Percentiles rank a stretch among this genome's conserved stretches.
Evolutionary conservation across 2,797 vertebrate genomes (phyloP).

Genomic region (Enteromius mattozi): DNA sequence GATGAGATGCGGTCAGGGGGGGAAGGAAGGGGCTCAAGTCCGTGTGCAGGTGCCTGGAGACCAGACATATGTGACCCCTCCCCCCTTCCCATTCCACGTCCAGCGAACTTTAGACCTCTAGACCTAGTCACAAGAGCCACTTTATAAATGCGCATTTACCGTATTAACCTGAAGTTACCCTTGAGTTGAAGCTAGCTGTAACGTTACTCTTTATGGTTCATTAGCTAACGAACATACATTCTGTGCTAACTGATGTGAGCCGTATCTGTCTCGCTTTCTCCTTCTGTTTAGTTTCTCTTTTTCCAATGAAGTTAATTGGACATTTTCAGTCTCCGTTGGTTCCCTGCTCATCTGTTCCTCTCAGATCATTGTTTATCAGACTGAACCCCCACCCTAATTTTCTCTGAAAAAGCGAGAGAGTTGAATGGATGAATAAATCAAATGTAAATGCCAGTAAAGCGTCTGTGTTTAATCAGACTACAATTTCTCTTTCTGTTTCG

Average conservation of each 20-base stretch:
- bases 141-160: conserved; percentile 23
- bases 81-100: conserved; percentile 31
- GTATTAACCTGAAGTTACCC: conserved; percentile 35
- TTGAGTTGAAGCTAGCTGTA: conserved; percentile 34
- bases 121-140: conserved; percentile 11
- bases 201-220: conserved; percentile 53
- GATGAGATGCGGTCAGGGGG: conserved; percentile 45
- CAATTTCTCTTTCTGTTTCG: conserved; percentile 20
- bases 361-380: conserved; percentile 32
- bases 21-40: conserved; percentile 46
- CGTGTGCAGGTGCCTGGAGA: conserved; percentile 57
- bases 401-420: conserved; percentile 1
- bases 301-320: conserved; percentile 23
- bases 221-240: conserved; percentile 48
- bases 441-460: conserved; percentile 44
- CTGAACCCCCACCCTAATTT: not conserved
- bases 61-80: conserved; percentile 47
- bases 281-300: conserved; percentile 14
- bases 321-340: conserved; percentile 12
- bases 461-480: conserved; percentile 50
- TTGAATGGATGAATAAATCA: conserved; percentile 39
- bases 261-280: not conserved
- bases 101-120: conserved; percentile 55
- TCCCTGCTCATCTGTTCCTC: conserved; percentile 14
- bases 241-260: conserved; percentile 42